phyloP scores from a whole-genome alignment of 2,797 vertebrate genomes.

The Pelodytes ibericus region DNA sequence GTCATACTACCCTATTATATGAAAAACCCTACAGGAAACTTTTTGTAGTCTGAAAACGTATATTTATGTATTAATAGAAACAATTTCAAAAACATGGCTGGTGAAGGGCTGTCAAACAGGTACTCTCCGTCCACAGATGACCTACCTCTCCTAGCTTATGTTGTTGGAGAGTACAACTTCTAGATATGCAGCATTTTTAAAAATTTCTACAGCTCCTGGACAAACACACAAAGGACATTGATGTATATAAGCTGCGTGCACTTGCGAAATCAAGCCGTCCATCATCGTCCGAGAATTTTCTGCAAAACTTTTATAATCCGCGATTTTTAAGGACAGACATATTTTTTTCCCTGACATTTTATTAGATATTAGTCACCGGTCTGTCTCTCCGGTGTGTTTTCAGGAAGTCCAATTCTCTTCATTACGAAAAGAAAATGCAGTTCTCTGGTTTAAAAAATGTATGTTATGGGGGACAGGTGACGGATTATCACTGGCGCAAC shows the following conservation, averaged over 20 bases:
- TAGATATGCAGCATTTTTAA: no score
- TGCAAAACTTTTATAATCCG: conserved; percentile 5
- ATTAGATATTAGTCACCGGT: conserved; percentile 62
- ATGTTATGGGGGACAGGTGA: conserved; percentile 97
- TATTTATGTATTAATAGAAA: no score
- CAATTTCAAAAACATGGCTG: no score
- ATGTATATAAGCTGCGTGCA: not conserved
- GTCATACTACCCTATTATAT: no score
- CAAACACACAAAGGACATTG: not conserved
- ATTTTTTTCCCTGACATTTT: conserved; percentile 44
- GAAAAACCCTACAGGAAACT: no score
- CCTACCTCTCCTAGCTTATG: no score
- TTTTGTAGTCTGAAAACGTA: no score
- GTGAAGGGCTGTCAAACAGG: no score
- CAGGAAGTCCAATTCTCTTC: conserved; percentile 81
- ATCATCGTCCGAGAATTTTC: conserved; percentile 26
- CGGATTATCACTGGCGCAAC: conserved; percentile 90
- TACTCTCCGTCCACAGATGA: no score
- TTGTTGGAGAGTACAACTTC: no score
- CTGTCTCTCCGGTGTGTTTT: conserved; percentile 78
- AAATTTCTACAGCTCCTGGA: not conserved
- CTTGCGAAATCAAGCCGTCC: conserved; percentile 18
- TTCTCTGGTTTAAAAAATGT: conserved; percentile 97
- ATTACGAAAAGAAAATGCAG: conserved; percentile 91
- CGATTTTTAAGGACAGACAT: conserved; percentile 18